Evolutionary conservation across 2,113 vertebrate species (phyloP).

Genomic region (Phycodurus eques): DNA sequence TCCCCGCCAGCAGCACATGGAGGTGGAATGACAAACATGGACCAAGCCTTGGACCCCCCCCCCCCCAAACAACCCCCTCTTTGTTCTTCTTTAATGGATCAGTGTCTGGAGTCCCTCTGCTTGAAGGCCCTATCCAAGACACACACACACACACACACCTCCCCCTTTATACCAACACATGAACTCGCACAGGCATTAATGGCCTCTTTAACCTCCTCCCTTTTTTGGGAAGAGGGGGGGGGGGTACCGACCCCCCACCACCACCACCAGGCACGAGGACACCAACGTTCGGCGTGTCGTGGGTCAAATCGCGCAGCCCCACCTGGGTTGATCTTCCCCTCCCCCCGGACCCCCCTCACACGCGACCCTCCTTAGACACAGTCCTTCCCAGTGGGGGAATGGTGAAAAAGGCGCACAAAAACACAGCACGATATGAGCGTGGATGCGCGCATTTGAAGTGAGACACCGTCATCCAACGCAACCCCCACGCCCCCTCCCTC

Average conservation of each 20-base stretch:
- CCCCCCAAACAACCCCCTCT: conserved; percentile 33
- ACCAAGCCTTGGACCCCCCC: background rate
- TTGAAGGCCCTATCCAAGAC: conserved; percentile 11
- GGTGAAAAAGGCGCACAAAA: background rate
- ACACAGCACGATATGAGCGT: background rate
- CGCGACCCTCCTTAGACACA: background rate
- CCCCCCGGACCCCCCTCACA: background rate
- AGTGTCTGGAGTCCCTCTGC: conserved; percentile 53
- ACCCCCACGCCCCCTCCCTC: background rate
- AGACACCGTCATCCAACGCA: background rate
- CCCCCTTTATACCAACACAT: conserved; percentile 10
- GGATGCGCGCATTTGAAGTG: background rate
- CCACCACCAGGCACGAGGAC: background rate
- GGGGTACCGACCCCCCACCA: background rate
- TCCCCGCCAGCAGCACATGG: conserved; percentile 2
- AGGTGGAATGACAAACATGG: conserved; percentile 3
- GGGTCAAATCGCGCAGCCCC: conserved; percentile 12
- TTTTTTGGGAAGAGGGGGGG: background rate
- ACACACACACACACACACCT: conserved; percentile 1
- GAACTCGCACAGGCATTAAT: conserved; percentile 33
- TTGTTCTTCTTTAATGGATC: conserved; percentile 70
- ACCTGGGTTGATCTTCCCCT: conserved; percentile 37
- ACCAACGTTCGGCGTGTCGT: background rate
- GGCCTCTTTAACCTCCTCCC: conserved; percentile 19
- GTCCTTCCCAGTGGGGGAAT: background rate